phyloP scores from a whole-genome alignment of 2,888 invertebrate species.

The Chloroclysta siterata region DNA sequence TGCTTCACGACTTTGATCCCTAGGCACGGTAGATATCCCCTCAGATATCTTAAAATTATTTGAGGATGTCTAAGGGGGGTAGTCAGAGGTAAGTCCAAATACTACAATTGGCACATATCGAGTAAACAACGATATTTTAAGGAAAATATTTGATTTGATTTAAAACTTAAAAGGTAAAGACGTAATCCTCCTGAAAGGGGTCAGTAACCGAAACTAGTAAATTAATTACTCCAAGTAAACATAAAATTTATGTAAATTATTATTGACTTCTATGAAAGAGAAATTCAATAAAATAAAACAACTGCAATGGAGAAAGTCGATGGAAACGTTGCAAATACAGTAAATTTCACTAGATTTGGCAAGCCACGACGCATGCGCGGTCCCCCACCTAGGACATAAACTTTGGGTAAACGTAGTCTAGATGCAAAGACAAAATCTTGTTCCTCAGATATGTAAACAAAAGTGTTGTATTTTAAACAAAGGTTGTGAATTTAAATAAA shows the following conservation, averaged over 20 bases:
- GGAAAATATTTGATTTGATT: no score
- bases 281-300: constrained; percentile 19
- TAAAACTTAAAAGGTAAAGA: no score
- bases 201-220: no score
- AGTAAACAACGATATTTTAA: no score
- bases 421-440: constrained; percentile 33
- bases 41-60: no score
- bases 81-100: no score
- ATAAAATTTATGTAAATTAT: background rate
- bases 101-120: no score
- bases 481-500: constrained; percentile 25
- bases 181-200: no score
- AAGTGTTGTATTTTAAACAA: constrained; percentile 14
- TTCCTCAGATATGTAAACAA: constrained; percentile 39
- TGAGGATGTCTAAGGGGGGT: no score
- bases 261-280: constrained; percentile 4
- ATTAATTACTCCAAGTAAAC: background rate
- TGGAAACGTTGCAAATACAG: constrained; percentile 67
- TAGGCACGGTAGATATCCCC: no score
- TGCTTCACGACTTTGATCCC: no score
- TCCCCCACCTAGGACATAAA: constrained; percentile 44
- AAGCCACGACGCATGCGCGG: constrained; percentile 63
- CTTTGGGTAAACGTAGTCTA: constrained; percentile 49
- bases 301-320: constrained; percentile 60
- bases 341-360: constrained; percentile 58